Conservation (phyloP, 2,797 vertebrate species). For the Miichthys miiuy region DNA sequence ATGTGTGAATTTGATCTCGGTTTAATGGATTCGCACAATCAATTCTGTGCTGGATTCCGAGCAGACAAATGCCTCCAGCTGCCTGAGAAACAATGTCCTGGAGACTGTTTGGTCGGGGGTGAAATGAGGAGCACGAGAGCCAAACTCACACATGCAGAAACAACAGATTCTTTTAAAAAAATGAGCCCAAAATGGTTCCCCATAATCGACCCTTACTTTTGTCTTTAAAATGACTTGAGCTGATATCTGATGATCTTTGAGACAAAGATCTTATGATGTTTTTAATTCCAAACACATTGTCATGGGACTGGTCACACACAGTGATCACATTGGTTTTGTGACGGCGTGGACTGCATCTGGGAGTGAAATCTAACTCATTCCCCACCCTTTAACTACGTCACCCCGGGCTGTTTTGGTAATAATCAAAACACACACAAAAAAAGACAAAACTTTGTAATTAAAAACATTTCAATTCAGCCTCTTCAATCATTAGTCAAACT, state of each 20-base stretch:
- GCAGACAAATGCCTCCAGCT: slow-evolving; percentile 56
- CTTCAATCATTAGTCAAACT: not conserved
- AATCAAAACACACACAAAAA: not conserved
- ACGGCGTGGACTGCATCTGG: not conserved
- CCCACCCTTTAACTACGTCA: not conserved
- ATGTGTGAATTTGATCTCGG: slow-evolving; percentile 52
- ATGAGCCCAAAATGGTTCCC: not conserved
- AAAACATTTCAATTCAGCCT: not conserved
- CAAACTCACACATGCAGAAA: slow-evolving; percentile 2
- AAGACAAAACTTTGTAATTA: not conserved
- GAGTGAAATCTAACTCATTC: not conserved
- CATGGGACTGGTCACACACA: slow-evolving; percentile 56
- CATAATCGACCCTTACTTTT: not conserved
- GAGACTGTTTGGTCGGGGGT: slow-evolving; percentile 23
- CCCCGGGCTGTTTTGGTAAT: not conserved
- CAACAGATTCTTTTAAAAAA: slow-evolving; percentile 14
- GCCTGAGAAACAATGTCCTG: slow-evolving; percentile 40
- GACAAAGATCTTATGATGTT: slow-evolving; percentile 49
- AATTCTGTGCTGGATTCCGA: slow-evolving; percentile 42
- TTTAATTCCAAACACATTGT: slow-evolving; percentile 5
- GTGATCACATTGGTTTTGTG: slow-evolving; percentile 36
- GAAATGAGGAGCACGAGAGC: slow-evolving; percentile 1
- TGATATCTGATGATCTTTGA: slow-evolving; percentile 16
- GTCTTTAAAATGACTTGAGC: not conserved
- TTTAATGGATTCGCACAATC: slow-evolving; percentile 68